These are phyloP conservation scores for Poeciliopsis presidionis DNA, from an alignment of 2,797 vertebrate species.

Conservation along the genomic window DNA sequence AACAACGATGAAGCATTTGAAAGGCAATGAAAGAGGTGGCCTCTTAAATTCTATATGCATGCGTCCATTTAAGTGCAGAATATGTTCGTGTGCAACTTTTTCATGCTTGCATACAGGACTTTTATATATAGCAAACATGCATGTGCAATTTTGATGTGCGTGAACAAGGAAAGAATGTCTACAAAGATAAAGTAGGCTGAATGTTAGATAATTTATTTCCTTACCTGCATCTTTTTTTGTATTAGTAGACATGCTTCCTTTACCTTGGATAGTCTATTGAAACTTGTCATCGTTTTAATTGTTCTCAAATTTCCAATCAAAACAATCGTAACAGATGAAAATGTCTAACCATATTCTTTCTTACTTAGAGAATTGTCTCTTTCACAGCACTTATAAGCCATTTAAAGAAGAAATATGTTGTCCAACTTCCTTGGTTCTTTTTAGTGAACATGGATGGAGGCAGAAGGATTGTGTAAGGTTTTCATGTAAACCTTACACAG, in stretches of 20 bases:
- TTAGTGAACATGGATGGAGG: background rate
- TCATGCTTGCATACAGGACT: background rate
- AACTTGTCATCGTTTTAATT: background rate
- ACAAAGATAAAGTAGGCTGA: slow-evolving; percentile 16
- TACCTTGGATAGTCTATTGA: background rate
- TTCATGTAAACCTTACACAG: background rate
- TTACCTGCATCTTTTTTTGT: no score
- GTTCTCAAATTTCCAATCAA: background rate
- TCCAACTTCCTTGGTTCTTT: background rate
- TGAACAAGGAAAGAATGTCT: background rate
- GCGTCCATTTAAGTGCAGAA: background rate
- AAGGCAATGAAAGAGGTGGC: slow-evolving; percentile 20
- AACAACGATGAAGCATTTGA: slow-evolving; percentile 25
- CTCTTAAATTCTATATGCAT: slow-evolving; percentile 28
- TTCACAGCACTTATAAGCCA: background rate
- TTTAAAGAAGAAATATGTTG: background rate
- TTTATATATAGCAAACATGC: background rate
- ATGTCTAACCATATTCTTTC: background rate
- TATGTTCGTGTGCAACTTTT: background rate
- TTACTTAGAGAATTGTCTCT: background rate
- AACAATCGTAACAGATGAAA: background rate
- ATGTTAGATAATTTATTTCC: slow-evolving; percentile 26
- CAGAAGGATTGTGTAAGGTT: background rate
- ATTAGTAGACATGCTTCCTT: background rate
- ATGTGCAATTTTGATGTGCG: background rate